Percentiles rank a stretch among this genome's conserved stretches.
These are phyloP conservation scores for Caenorhabditis sulstoni DNA, from an alignment of 2,888 invertebrate species.

Conservation along the genomic window DNA sequence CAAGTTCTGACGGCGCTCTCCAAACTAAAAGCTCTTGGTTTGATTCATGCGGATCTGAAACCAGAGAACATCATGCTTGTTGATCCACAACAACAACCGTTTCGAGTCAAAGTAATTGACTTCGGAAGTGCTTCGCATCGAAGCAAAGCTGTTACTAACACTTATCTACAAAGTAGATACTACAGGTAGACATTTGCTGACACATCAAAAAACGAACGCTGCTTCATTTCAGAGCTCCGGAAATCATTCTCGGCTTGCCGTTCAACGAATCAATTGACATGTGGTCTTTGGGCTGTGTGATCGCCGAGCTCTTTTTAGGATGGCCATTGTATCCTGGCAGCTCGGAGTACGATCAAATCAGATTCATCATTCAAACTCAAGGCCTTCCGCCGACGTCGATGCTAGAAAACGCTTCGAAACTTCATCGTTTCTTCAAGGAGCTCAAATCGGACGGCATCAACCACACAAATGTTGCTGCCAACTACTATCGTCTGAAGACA, in stretches of 20 bases:
- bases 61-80: slow-evolving; percentile 99
- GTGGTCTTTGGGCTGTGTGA: slow-evolving; percentile 99
- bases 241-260: slow-evolving; percentile 96
- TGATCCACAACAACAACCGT: slow-evolving; percentile 97
- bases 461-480: slow-evolving; percentile 39
- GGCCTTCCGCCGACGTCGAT: slow-evolving; percentile 98
- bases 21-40: slow-evolving; percentile 93
- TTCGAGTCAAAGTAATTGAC: slow-evolving; percentile 98
- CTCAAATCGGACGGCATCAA: slow-evolving; percentile 56
- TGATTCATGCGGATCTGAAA: slow-evolving; percentile 99
- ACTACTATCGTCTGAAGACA: slow-evolving; percentile 86
- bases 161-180: slow-evolving; percentile 98
- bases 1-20: slow-evolving; percentile 88
- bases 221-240: slow-evolving; percentile 87
- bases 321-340: slow-evolving; percentile 99
- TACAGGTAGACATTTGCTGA: slow-evolving; percentile 86
- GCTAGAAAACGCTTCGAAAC: slow-evolving; percentile 97
- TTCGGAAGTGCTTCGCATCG: slow-evolving; percentile 99
- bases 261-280: slow-evolving; percentile 99
- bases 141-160: slow-evolving; percentile 99
- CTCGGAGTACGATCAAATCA: slow-evolving; percentile 92
- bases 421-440: slow-evolving; percentile 91
- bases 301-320: slow-evolving; percentile 97
- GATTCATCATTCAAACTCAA: slow-evolving; percentile 92
- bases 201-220: no score